Base-by-base conservation (phyloP, 2,797 vertebrate species). In the Alfaro cultratus region DNA sequence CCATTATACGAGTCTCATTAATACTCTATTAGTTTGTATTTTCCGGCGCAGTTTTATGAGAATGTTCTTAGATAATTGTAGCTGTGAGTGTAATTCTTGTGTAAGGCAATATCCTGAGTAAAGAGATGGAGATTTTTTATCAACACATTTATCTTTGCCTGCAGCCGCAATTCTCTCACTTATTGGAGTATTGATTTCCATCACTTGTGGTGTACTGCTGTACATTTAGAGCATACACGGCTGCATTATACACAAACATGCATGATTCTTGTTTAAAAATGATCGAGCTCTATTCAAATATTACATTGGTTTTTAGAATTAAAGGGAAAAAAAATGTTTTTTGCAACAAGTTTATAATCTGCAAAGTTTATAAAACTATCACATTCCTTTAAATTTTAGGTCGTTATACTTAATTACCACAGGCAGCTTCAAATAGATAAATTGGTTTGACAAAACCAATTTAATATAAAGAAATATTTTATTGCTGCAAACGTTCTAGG, bases 61-160 rank as follows among this genome's bases (percentile, higher is more conserved):
- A 57, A 45, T 71, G 71, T n/a, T 1, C 88, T 83, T 67, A 83
- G 73, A 77, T 90, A 90, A 86, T 88, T 85, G 87, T 77, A 74
- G 78, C 77, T 51, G 78, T 55, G 74, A 85, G 77, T 80, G 84
- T 89, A 85, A 70, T 75, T 82, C 75, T 80, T 23, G 70, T 78
- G 68, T 84, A 78, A 41, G 10, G 70, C 82, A 80, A 88, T 83
- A 47, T 91, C 87, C 88, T 82, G 89, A 89, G 83, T 79, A 86
- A 82, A 89, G 87, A 91, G 83, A 93, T 88, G 89, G 83, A 86
- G 84, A 34, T 64, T 89, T 91, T 88, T 92, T 79, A 83, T 78
- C 87, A 70, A 78, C 64, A 80, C 86, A 87, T 94, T 93, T 89
- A 87, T 93, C 87, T 92, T 87, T 53, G 74, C 87, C 83, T 87